These are phyloP conservation scores for Meles meles DNA, from an alignment of 2,113 vertebrate species.

Conservation along the genomic window DNA sequence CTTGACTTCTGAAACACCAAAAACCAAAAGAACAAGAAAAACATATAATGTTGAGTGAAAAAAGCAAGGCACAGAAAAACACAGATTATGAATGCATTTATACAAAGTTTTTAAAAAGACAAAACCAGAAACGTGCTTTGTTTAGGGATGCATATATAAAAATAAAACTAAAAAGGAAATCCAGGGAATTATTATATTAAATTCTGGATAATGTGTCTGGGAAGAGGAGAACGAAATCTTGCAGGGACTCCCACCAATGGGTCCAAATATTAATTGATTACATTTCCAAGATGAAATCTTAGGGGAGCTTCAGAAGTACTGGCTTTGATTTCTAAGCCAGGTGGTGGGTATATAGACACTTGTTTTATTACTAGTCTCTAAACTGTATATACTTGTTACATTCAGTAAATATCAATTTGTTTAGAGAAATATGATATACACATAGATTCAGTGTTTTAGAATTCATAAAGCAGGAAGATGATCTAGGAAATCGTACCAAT, in stretches of 20 bases:
- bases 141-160: not conserved
- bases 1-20: not conserved
- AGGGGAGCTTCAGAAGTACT: not conserved
- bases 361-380: not conserved
- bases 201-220: not conserved
- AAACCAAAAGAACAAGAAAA: not conserved
- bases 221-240: not conserved
- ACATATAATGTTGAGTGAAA: not conserved
- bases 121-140: not conserved
- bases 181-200: not conserved
- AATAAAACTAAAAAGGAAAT: not conserved
- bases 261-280: not conserved
- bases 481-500: not conserved
- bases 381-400: not conserved
- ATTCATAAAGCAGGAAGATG: not conserved
- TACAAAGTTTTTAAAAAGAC: not conserved
- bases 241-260: not conserved
- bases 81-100: not conserved
- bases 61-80: slow-evolving; percentile 2
- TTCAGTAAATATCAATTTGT: not conserved
- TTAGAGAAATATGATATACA: not conserved
- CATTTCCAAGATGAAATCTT: not conserved
- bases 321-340: not conserved
- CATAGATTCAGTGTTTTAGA: not conserved
- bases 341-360: not conserved